Evolutionary conservation across 2,113 vertebrate species (phyloP).

Genomic region (Ceuthmochares aereus): DNA sequence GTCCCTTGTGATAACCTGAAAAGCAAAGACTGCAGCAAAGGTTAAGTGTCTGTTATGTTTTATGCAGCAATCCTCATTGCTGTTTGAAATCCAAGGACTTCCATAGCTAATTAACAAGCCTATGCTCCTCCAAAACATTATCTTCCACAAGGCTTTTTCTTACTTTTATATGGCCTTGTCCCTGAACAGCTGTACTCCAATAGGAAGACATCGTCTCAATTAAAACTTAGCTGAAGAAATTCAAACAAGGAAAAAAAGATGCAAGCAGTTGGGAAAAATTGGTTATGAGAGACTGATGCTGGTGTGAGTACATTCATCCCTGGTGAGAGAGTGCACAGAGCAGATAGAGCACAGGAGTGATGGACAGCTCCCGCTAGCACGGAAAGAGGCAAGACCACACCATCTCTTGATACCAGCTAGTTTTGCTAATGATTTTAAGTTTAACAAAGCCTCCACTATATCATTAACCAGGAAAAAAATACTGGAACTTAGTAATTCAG

Average conservation of each 20-base stretch:
- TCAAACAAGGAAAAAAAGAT: neutral
- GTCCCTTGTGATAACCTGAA: constrained; percentile 16
- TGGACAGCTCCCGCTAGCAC: neutral
- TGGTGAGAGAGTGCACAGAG: rapidly evolving
- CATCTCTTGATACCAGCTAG: neutral
- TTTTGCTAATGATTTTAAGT: neutral
- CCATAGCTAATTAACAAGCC: constrained; percentile 38
- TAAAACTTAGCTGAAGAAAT: neutral
- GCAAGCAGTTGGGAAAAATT: neutral
- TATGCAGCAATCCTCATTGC: neutral
- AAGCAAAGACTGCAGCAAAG: neutral
- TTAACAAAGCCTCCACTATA: neutral
- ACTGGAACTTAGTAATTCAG: neutral
- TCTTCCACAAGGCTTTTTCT: neutral
- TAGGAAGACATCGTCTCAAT: neutral
- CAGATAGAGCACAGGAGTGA: rapidly evolving
- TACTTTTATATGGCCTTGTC: neutral
- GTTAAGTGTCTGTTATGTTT: constrained; percentile 5
- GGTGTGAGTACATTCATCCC: neutral
- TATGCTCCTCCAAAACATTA: neutral
- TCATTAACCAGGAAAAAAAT: neutral
- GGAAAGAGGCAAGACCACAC: neutral
- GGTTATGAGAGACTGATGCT: neutral
- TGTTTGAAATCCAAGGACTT: constrained; percentile 1
- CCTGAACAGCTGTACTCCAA: neutral